A percentile compares a stretch with the other conserved stretches of the same genome.
Evolutionary conservation across 2,113 vertebrate genomes (phyloP).

Genomic region (Romanogobio albipinnatus): DNA sequence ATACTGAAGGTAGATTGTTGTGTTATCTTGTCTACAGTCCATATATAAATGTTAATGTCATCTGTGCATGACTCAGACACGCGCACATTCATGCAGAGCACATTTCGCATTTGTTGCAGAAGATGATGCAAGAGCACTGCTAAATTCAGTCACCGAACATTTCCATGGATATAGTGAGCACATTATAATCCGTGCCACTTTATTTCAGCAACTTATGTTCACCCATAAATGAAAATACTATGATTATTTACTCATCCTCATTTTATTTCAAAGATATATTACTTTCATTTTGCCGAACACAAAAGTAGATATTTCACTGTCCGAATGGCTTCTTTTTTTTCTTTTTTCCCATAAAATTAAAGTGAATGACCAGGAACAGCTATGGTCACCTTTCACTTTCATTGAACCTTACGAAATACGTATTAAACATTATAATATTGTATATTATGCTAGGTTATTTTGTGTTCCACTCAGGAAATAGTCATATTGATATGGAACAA

Average conservation of each 20-base stretch:
- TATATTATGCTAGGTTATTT: too few relatives aligned
- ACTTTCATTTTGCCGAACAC: not conserved
- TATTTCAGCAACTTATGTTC: not conserved
- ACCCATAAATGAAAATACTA: not conserved
- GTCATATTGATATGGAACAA: too few relatives aligned
- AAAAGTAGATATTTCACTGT: not conserved
- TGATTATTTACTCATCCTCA: not conserved
- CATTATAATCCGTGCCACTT: not conserved
- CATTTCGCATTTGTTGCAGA: constrained; percentile 28
- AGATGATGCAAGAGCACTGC: constrained; percentile 23
- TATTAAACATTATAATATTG: not conserved
- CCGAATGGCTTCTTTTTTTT: not conserved
- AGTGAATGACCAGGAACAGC: not conserved
- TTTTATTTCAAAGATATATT: not conserved
- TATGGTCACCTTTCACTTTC: not conserved
- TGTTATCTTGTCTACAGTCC: constrained; percentile 35
- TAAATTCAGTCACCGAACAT: constrained; percentile 12
- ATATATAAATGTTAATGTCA: constrained; percentile 25
- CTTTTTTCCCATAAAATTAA: not conserved
- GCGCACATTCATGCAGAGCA: constrained; percentile 12
- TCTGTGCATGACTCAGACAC: constrained; percentile 23
- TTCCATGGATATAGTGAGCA: not conserved
- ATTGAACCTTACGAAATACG: not conserved
- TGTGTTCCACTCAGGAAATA: too few relatives aligned
- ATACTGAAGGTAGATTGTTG: constrained; percentile 35